Base-by-base conservation (phyloP, 1,140 invertebrate species). In the Xylocopa sonorina region DNA sequence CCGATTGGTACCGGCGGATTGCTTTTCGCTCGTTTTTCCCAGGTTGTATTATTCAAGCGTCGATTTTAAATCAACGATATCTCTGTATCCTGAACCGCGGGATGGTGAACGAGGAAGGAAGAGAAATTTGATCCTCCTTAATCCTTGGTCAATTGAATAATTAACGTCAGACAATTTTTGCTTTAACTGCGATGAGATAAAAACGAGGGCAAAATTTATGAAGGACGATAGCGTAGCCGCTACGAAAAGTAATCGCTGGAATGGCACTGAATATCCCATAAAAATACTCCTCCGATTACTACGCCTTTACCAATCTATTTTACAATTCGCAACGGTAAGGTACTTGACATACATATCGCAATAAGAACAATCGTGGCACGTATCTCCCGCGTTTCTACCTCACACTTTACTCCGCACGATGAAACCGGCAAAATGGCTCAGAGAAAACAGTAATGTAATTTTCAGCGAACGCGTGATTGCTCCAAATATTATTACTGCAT, bases 41-140 rank as follows among this genome's bases (percentile, higher is more conserved):
- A 1, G 16, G 2, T 2, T 79, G 6, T 27, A 74, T 74, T 80
- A 74, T 64, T 80, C n/a, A 62, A n/a, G 10, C n/a, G 29, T 50
- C 72, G 46, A 60, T 67, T 58, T 60, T 53, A 62, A 67, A 75
- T 80, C 63, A 64, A 41, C 48, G 58, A 46, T 53, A 38, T 43
- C 24, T 34, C 10, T 34, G n/a, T 64, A 60, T 63, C 16, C 62
- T 24, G 10, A 24, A 50, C 14, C 38, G 24, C 6, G 32, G 29
- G 21, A 5, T 16, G 7, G 24, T 2, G 10, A 62, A 10, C 34
- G 62, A 10, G 7, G 60, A 63, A 51, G 51, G 60, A 63, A 64
- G 51, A 64, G 41, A 51, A 51, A 74, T 3, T 16, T 51, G 27
- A 46, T 29, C n/a, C 0, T 18, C 16, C 27, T 48, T 38, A 10